A percentile compares a stretch with the other conserved stretches of the same genome.
These are phyloP conservation scores for Rhopalosiphum padi DNA, from an alignment of 1,140 invertebrate species.

Conservation along the genomic window DNA sequence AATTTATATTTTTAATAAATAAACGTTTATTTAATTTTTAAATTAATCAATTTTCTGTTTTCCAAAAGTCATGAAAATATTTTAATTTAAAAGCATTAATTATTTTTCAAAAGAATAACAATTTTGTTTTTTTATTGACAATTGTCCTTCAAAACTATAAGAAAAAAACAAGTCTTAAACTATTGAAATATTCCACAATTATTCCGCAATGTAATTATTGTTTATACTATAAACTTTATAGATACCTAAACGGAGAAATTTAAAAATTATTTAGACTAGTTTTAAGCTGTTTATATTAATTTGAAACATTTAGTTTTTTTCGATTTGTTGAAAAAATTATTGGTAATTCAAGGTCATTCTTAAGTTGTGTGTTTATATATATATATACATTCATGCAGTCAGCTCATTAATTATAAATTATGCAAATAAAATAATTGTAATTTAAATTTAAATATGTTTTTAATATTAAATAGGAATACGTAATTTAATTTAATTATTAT, in stretches of 20 bases:
- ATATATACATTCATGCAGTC: neutral
- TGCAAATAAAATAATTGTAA: neutral
- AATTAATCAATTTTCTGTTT: neutral
- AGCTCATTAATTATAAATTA: neutral
- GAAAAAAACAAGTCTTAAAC: neutral
- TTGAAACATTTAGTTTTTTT: neutral
- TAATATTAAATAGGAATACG: neutral
- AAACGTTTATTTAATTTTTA: neutral
- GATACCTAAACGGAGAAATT: too few species aligned
- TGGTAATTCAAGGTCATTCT: neutral
- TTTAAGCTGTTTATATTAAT: neutral
- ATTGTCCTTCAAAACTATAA: neutral
- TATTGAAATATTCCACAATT: neutral
- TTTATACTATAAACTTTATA: too few species aligned
- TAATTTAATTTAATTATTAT: neutral
- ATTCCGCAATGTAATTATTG: too few species aligned
- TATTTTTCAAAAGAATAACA: neutral
- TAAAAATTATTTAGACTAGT: neutral
- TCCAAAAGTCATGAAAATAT: neutral
- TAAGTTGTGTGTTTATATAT: neutral
- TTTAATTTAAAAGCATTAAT: neutral
- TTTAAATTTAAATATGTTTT: neutral
- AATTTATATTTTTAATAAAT: neutral
- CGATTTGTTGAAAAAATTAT: neutral
- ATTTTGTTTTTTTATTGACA: neutral